phyloP scores from a whole-genome alignment of 2,113 vertebrate species.

The Rhegmatorhina hoffmannsi region DNA sequence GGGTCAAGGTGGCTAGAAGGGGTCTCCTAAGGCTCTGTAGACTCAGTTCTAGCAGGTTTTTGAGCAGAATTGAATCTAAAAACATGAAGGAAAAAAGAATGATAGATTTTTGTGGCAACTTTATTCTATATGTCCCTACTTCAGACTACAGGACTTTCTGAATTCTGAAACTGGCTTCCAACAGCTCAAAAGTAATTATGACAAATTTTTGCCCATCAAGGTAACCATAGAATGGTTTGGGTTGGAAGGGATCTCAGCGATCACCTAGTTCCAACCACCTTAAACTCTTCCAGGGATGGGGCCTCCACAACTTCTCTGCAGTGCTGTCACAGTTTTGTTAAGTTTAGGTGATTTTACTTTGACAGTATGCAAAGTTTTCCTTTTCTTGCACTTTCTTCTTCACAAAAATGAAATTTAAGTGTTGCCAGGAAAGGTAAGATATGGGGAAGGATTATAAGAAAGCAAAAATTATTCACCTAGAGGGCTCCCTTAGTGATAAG shows the following conservation, averaged over 20 bases:
- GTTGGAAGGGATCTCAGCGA: background rate
- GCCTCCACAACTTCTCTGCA: background rate
- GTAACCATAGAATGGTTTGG: background rate
- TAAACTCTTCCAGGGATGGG: background rate
- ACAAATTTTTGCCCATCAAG: background rate
- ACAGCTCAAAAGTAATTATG: background rate
- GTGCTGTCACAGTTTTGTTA: background rate
- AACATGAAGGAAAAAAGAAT: background rate
- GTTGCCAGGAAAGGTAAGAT: background rate
- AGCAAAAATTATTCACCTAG: background rate
- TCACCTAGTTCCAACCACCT: background rate
- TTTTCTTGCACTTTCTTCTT: background rate
- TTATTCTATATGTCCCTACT: background rate
- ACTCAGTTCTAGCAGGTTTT: background rate
- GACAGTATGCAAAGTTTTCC: background rate
- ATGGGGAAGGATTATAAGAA: background rate
- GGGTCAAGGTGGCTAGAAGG: background rate
- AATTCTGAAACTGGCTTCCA: background rate
- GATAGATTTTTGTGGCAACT: background rate
- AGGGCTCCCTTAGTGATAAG: background rate
- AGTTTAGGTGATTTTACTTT: background rate
- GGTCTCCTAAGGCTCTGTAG: background rate
- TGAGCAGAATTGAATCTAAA: background rate
- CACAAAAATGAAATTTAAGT: background rate
- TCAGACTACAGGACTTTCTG: background rate